Base-by-base conservation (phyloP, 2,113 vertebrate species). In the Thalassarche chlororhynchos region DNA sequence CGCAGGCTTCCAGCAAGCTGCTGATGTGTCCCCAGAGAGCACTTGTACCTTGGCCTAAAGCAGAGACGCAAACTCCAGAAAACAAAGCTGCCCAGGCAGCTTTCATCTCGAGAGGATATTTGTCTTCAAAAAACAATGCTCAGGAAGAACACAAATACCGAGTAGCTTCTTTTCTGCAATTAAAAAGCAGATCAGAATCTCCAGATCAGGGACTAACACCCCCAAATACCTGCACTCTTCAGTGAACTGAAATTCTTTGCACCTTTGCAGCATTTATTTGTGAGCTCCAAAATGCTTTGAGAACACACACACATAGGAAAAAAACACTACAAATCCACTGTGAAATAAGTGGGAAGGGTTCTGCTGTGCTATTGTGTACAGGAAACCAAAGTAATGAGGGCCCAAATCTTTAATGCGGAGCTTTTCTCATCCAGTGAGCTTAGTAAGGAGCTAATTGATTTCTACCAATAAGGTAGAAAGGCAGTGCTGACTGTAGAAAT, bases 221-320 rank as follows among this genome's bases (percentile, higher is more conserved):
- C 36, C 42, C 18, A 4, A 18, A 64, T 1, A 7, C 55, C 12
- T 3, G 32, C 6, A 1, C 6, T 25, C 1, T 2, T 16, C 54
- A 5, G 3, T 0, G 14, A 69, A 46, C 38, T 1, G 29, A 21
- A 51, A 71, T 47, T 36, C 36, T n/a, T 8, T 0, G 24, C 14
- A 2, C 4, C 44, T 58, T 4, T 16, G 32, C 7, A 5, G 64
- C 1, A 5, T 40, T 69, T 21, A 5, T 28, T 6, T 40, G 46
- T 4, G 66, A 84, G 60, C 64, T 84, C 18, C 7, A 14, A 60
- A 55, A 36, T 9, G 25, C 69, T 47, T 14, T 8, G 42, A 32
- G 47, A 36, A 51, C 12, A 25, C 31, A 16, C 20, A 47, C 9
- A 4, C 1, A 13, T 0, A 15, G 46, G 46, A 6, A 21, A 12